phyloP scores from a whole-genome alignment of 2,888 invertebrate species.

The Lymantria monacha region DNA sequence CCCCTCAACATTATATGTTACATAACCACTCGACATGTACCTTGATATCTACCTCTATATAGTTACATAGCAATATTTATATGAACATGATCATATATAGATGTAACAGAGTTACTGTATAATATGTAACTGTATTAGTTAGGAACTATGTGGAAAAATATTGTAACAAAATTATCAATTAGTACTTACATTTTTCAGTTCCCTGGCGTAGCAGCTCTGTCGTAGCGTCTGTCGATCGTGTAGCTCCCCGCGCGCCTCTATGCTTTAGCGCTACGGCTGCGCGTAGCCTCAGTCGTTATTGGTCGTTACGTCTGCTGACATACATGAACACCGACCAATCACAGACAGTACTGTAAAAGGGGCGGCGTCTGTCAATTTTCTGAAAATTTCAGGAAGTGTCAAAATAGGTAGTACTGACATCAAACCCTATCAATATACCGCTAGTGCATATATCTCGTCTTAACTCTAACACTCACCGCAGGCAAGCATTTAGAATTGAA shows the following conservation, averaged over 20 bases:
- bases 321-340: conserved; percentile 65
- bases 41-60: conserved; percentile 7
- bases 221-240: conserved; percentile 73
- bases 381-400: conserved; percentile 73
- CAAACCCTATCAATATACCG: conserved; percentile 48
- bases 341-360: conserved; percentile 57
- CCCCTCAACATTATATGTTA: background rate
- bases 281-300: conserved; percentile 66
- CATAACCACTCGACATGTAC: conserved; percentile 7
- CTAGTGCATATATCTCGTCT: conserved; percentile 7
- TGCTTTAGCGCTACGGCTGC: conserved; percentile 69
- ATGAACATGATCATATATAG: conserved; percentile 13
- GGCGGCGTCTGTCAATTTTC: conserved; percentile 75
- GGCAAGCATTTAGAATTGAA: background rate
- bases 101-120: conserved; percentile 13
- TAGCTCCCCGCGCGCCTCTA: conserved; percentile 68
- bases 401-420: conserved; percentile 51
- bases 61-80: conserved; percentile 11
- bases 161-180: conserved; percentile 17
- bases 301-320: conserved; percentile 59
- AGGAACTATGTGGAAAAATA: conserved; percentile 3
- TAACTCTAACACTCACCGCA: conserved; percentile 1
- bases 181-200: conserved; percentile 74
- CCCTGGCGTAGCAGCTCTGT: conserved; percentile 69
- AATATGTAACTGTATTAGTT: conserved; percentile 1